Evolutionary conservation across 1,140 invertebrate species (phyloP), one percentile per base, ranked within the genome.

Genomic region (Dendroctonus ponderosae): DNA sequence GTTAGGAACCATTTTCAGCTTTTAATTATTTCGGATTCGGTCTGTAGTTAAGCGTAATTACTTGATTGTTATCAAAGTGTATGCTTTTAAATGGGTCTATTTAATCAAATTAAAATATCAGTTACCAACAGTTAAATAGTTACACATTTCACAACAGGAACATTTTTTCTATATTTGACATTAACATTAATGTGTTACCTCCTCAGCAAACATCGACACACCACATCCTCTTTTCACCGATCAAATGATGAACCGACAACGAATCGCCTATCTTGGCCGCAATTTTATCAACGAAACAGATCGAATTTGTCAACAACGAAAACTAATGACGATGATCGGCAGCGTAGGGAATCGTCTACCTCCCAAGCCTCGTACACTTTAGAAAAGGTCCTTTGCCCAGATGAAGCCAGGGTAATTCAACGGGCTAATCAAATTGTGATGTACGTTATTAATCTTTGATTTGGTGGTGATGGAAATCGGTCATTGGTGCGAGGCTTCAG

Each of bases 401-500:
- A 89, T 77, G 88, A 90, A 82, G 85, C 86, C 69, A 87, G 87
- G 77, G 89, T 89, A 72, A 87, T 91, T 83, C 88, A 90, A 82
- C 85, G 87, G 78, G 89, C 89, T 76, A 90, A 88, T 84, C 89
- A 90, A 79, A 91, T 91, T 80, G 89, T 91, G 78, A 90, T 90
- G 89, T 91, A 91, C 84, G 89, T 89, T 46, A 9, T 50, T 70
- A 39, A 49, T 56, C 53, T 44, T 52, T 37, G 43, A 14, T 5
- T 50, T 14, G 41, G 44, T 57, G 12, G 39, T 11, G 41, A 7
- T 44, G 42, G 42, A 37, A 12, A 12, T 62, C 26, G 26, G 26
- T 26, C 26, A 26, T 26, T 26, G 26, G 26, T 26, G 26, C 26
- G 26, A 3, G 26, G 26, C 3, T 26, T 26, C 1, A 26, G 26